Conservation (phyloP, 2,888 invertebrate genomes). For the Amphipoea lucens region DNA sequence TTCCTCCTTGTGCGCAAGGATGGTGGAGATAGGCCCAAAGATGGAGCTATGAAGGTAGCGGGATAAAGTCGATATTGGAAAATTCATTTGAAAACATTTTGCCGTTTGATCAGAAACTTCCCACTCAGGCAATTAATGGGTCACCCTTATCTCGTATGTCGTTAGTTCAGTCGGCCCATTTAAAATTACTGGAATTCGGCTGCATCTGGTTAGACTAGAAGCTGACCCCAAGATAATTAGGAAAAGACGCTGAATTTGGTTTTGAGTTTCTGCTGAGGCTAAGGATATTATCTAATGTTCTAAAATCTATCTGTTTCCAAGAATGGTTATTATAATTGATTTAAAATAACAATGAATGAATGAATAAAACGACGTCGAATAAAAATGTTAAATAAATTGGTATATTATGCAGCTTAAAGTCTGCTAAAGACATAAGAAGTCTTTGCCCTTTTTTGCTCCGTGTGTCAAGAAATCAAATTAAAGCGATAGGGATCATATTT, state of each 20-base stretch:
- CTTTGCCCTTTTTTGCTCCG: background rate
- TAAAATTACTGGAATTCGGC: background rate
- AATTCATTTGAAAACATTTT: no score
- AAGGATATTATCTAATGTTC: background rate
- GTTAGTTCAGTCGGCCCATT: background rate
- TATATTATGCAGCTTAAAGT: background rate
- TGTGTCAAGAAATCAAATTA: background rate
- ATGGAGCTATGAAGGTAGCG: conserved; percentile 45
- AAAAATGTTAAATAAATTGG: background rate
- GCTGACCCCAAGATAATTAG: background rate
- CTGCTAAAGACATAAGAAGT: background rate
- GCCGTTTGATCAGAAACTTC: background rate
- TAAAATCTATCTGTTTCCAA: no score
- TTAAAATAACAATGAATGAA: background rate
- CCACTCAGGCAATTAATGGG: background rate
- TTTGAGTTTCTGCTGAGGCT: background rate
- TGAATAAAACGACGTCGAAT: no score
- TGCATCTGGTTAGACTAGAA: background rate
- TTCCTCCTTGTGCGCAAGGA: conserved; percentile 41
- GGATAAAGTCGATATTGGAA: background rate
- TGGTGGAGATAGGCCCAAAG: conserved; percentile 45
- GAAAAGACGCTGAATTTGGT: background rate
- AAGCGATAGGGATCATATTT: background rate
- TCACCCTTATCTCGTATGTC: background rate
- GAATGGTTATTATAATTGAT: background rate